A percentile compares a stretch with the other conserved stretches of the same genome.
These are phyloP conservation scores for Bagarius yarrelli DNA, from an alignment of 2,113 vertebrate species.

Conservation along the genomic window DNA sequence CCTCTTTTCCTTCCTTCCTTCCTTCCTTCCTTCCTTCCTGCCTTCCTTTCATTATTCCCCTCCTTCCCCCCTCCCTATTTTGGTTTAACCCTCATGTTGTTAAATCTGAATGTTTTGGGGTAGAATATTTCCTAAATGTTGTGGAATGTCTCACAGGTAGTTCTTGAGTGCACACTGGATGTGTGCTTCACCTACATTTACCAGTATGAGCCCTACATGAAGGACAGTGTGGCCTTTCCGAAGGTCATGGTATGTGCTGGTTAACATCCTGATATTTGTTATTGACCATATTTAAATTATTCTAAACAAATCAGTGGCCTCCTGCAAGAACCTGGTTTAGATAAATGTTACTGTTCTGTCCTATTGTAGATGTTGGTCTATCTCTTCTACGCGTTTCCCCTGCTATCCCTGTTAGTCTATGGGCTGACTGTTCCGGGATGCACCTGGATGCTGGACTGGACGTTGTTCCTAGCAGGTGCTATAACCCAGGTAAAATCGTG, in stretches of 20 bases:
- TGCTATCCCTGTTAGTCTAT: constrained; percentile 71
- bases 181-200: constrained; percentile 87
- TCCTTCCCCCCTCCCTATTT: neutral
- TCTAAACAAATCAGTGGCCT: neutral
- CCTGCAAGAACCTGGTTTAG: neutral
- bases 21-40: too few relatives aligned
- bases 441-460: constrained; percentile 88
- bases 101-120: neutral
- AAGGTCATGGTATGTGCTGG: constrained; percentile 79
- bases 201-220: constrained; percentile 90
- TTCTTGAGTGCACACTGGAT: constrained; percentile 85
- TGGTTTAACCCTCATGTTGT: neutral
- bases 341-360: neutral
- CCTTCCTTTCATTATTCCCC: too few relatives aligned
- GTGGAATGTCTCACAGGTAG: constrained; percentile 71
- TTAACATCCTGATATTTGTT: neutral
- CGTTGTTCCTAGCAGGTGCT: constrained; percentile 82
- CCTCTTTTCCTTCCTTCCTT: neutral
- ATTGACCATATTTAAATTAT: neutral
- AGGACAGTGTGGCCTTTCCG: constrained; percentile 86
- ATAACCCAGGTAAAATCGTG: constrained; percentile 79
- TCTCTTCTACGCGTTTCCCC: constrained; percentile 84
- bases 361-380: constrained; percentile 82
- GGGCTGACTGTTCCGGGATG: constrained; percentile 82
- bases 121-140: neutral